Evolutionary conservation across 2,113 vertebrate genomes (phyloP), one percentile per base, ranked within the genome.

Genomic region (Chloropsis cyanopogon): DNA sequence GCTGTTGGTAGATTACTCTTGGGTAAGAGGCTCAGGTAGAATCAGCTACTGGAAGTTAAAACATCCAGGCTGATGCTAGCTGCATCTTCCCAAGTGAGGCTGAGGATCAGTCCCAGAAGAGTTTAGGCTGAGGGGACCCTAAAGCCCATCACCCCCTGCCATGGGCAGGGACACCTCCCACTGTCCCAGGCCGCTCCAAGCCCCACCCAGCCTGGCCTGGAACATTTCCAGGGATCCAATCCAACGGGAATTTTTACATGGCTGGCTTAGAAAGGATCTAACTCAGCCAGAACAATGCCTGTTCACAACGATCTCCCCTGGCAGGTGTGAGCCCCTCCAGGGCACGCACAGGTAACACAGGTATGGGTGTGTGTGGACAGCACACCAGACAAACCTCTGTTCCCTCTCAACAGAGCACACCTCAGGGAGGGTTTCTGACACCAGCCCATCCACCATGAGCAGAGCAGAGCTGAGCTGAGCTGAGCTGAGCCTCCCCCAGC

Each of bases 401-500:
- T 18, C 19, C 29, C 49, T 60, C 63, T 46, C 35, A 50, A 2
- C 18, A 39, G 23, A 46, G 15, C 15, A 18, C 25, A 41, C 16
- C 52, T 25, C 52, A 21, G 52, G 46, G 11, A 49, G 57, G 14
- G 37, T 37, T 52, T 35, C 37, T n/a, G 63, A 18, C 3, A 3
- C 17, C 29, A 33, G 25, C 49, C 19, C 53, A 59, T 2, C 11
- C 17, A 13, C 11, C 35, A 18, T 0, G 2, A 11, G 28, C 77
- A 68, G 16, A 28, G 69, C 37, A 33, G 41, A 73, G 25, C 53
- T 20, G 37, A 37, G 37, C 37, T 9, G 37, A 37, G 37, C 37
- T 9, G 37, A 37, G 37, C 37, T 37, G 37, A 37, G 37, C 37
- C 37, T 54, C 31, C 16, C 29, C 22, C 26, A 14, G 29, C 26